Percentiles rank a stretch among this genome's conserved stretches.
phyloP scores from a whole-genome alignment of 2,797 vertebrate genomes.

The Danio albolineatus region DNA sequence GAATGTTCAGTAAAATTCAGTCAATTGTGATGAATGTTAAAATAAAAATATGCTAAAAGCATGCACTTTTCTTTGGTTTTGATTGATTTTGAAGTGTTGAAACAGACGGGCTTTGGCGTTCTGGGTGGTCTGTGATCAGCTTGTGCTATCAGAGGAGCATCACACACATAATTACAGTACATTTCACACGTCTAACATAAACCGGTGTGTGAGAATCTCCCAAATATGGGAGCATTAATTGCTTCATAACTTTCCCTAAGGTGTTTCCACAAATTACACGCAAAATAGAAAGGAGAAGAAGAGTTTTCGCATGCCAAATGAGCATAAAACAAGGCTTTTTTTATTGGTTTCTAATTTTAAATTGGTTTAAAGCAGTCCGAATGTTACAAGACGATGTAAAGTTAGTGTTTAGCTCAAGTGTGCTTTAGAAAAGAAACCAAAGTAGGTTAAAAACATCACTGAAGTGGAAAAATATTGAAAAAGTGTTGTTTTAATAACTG shows the following conservation, averaged over 20 bases:
- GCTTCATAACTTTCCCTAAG: slow-evolving; percentile 17
- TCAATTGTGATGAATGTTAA: neutral
- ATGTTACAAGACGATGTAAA: neutral
- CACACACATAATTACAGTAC: slow-evolving; percentile 1
- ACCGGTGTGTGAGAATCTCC: slow-evolving; percentile 2
- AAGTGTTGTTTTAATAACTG: no score
- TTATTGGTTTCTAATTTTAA: neutral
- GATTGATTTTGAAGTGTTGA: neutral
- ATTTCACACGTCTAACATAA: slow-evolving; percentile 3
- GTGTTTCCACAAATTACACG: neutral
- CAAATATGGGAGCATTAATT: slow-evolving; percentile 4
- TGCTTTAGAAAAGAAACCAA: neutral
- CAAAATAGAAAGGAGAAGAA: neutral
- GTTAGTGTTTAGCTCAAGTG: neutral
- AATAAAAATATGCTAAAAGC: neutral
- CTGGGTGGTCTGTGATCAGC: slow-evolving; percentile 23
- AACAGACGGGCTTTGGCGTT: neutral
- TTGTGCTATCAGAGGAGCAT: neutral
- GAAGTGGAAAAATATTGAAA: no score
- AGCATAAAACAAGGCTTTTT: neutral
- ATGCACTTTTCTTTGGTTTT: neutral
- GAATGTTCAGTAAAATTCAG: neutral
- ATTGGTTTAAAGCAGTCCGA: neutral
- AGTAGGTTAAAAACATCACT: no score
- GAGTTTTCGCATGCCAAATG: neutral